Base-by-base conservation (phyloP, 2,113 vertebrate genomes). In the Andinoacara biseriatus region DNA sequence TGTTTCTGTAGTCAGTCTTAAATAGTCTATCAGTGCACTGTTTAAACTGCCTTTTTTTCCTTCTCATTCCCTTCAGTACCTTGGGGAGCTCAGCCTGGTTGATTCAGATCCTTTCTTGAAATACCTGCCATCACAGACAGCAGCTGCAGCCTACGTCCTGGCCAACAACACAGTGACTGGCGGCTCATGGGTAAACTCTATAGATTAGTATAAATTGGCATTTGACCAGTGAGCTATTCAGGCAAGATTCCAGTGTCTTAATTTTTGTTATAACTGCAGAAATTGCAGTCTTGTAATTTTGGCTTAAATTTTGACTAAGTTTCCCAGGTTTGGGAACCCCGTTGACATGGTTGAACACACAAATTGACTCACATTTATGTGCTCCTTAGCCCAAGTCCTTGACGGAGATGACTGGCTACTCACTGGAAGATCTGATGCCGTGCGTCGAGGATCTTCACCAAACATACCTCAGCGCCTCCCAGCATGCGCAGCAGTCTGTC, bases 71-170 rank as follows among this genome's bases (percentile, higher is more conserved):
- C 4, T 99, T 5, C 90, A 99, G 98, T 99, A 97, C 90, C 94
- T 99, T 15, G 97, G 97, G 29, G 98, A 99, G 90, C 93, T 99
- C 67, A 98, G 98, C 86, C 86, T 99, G 78, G 95, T 99, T 3
- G 98, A 99, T 86, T 97, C 97, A 0, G 98, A 99, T 58, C 96
- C 97, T 3, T 99, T 97, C 89, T 87, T 99, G 79, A 98, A 98
- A 86, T 99, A 99, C 72, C 90, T 99, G 65, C 98, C 98, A 1
- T 99, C 98, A 1, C 92, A 97, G n/a, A 95, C 92, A 1, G 98
- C 98, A 24, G 98, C 97, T 58, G 96, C 98, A 0, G 97, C 97
- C 2, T 98, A 97, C 77, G 85, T 93, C 24, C 87, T 99, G 84
- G 98, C 98, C 43, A 96, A 95, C 94, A 93, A 96, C 79, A 97